Evolutionary conservation across 2,113 vertebrate genomes (phyloP), one percentile per base, ranked within the genome.

Genomic region (Thamnaconus septentrionalis): DNA sequence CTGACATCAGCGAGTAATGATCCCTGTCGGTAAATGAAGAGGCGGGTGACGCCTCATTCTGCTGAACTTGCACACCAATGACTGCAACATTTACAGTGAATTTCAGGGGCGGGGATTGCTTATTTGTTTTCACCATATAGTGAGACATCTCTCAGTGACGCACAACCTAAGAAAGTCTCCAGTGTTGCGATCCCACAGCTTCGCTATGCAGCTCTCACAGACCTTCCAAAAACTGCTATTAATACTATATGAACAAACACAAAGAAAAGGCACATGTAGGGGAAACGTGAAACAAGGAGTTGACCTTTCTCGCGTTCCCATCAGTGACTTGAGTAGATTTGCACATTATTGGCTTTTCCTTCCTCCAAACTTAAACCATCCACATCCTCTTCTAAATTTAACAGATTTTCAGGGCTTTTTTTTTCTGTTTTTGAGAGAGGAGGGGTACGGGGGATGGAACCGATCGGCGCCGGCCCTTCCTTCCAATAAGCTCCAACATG

Each of bases 401-500:
- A 58, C n/a, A 41, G 18, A 60, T 59, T 73, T 68, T 61, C 12
- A 2, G 48, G 47, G 62, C 49, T 6, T 41, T 68, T 72, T 6
- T 31, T 45, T 18, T 49, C 51, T 43, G 55, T 31, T 3, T 10
- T n/a, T 11, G 48, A 48, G 48, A n/a, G n/a, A 50, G 2, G 1
- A 31, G 1, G 18, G 18, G 46, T 59, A 58, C 4, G 8, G 44
- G 47, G 56, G 48, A 57, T 43, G 44, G 12, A 12, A 57, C 41
- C 7, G 6, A 49, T 64, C 73, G 73, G 55, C 39, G 45, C 6
- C 80, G 80, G 18, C 18, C 48, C 48, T 85, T 61, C 64, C 69
- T 69, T 74, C 53, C 69, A 53, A 41, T 78, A 79, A 65, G 64
- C 61, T 71, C 59, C 70, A 78, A 66, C 83, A 53, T 63, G 59